A percentile compares a stretch with the other conserved stretches of the same genome.
Evolutionary conservation across 2,888 invertebrate genomes (phyloP).

Genomic region (Sialis lutaria): DNA sequence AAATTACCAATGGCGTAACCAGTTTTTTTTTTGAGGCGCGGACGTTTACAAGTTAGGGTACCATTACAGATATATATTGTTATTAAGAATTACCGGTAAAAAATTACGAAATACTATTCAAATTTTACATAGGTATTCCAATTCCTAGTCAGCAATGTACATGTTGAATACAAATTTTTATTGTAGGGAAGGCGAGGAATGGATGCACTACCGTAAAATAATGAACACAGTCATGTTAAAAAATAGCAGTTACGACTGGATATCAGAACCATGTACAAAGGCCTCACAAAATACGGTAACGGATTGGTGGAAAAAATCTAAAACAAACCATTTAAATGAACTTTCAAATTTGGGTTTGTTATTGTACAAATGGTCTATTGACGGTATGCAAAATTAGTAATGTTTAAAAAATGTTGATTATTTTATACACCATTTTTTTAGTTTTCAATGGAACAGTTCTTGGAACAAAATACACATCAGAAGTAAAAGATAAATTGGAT

Average conservation of each 20-base stretch:
- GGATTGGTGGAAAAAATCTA: slow-evolving; percentile 21
- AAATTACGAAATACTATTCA: too few species aligned
- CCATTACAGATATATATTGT: too few species aligned
- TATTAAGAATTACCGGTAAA: too few species aligned
- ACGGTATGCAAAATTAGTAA: slow-evolving; percentile 34
- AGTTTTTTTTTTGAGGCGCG: too few species aligned
- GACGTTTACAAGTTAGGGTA: too few species aligned
- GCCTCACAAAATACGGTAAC: slow-evolving; percentile 29
- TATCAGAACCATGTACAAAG: slow-evolving; percentile 36
- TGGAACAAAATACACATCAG: slow-evolving; percentile 19
- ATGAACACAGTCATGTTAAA: slow-evolving; percentile 57
- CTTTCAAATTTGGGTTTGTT: slow-evolving; percentile 44
- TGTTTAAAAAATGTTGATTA: background rate
- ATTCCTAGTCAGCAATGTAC: too few species aligned
- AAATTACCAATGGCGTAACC: too few species aligned
- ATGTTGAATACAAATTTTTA: background rate
- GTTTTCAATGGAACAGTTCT: slow-evolving; percentile 25
- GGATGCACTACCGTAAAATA: slow-evolving; percentile 52
- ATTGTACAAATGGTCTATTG: slow-evolving; percentile 63
- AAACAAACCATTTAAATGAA: slow-evolving; percentile 11
- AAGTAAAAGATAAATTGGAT: slow-evolving; percentile 20
- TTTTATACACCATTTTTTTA: slow-evolving; percentile 9
- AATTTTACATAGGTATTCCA: too few species aligned
- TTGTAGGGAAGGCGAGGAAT: slow-evolving; percentile 56
- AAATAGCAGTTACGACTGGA: slow-evolving; percentile 36